Percentiles rank a stretch among this genome's conserved stretches.
phyloP scores from a whole-genome alignment of 2,113 vertebrate species.

The Pelusios castaneus region DNA sequence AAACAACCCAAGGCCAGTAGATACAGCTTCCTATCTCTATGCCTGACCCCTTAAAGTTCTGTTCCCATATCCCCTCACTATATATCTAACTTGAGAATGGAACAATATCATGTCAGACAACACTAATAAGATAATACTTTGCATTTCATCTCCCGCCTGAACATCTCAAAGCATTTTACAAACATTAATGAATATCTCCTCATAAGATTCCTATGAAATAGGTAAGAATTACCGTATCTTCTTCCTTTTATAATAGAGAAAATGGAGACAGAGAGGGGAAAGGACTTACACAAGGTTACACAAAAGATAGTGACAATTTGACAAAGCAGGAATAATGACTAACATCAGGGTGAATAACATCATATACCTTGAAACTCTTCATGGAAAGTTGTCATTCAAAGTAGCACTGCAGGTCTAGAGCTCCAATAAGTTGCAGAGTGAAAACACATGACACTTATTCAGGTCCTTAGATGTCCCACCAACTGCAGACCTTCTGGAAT shows the following conservation, averaged over 20 bases:
- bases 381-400: background rate
- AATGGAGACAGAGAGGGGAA: background rate
- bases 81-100: background rate
- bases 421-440: background rate
- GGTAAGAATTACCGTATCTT: background rate
- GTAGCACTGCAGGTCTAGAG: fast-evolving
- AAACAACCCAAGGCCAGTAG: background rate
- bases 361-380: background rate
- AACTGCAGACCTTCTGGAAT: background rate
- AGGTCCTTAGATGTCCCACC: background rate
- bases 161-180: background rate
- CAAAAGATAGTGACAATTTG: background rate
- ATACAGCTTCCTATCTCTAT: background rate
- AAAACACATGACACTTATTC: background rate
- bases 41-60: background rate
- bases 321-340: background rate
- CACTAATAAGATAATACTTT: background rate
- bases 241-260: background rate
- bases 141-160: background rate
- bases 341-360: background rate
- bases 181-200: background rate
- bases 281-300: background rate
- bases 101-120: background rate
- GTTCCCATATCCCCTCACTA: background rate
- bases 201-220: no score